These are phyloP conservation scores for Lordiphosa mommai DNA, from an alignment of 1,140 invertebrate species.

Conservation along the genomic window DNA sequence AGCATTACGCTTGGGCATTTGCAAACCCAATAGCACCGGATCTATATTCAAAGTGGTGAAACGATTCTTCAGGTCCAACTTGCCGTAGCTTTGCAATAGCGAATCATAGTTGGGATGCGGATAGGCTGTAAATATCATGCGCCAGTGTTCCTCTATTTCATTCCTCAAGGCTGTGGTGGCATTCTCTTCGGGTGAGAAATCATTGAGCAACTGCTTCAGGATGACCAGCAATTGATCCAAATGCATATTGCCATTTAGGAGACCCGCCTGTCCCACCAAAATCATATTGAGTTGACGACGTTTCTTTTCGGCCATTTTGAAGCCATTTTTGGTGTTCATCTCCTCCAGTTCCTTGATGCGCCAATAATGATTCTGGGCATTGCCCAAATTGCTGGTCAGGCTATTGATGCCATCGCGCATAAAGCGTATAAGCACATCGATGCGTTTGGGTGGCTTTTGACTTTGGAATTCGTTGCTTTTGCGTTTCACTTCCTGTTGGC, in stretches of 20 bases:
- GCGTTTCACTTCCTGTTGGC: constrained; percentile 53
- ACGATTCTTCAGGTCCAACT: constrained; percentile 54
- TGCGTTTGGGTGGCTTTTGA: constrained; percentile 58
- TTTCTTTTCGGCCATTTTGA: constrained; percentile 76
- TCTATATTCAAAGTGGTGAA: constrained; percentile 49
- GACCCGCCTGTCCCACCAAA: constrained; percentile 81
- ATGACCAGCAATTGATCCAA: constrained; percentile 79
- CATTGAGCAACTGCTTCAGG: constrained; percentile 78
- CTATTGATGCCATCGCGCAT: constrained; percentile 63
- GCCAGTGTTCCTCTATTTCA: constrained; percentile 81
- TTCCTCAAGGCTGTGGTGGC: constrained; percentile 76
- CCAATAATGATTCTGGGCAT: constrained; percentile 78
- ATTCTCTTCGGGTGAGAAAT: constrained; percentile 69
- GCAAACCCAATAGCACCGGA: constrained; percentile 52
- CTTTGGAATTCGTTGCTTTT: constrained; percentile 47
- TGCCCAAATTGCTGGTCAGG: constrained; percentile 62
- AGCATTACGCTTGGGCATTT: constrained; percentile 15
- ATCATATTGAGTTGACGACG: constrained; percentile 81
- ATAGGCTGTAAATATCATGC: constrained; percentile 79
- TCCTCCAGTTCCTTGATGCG: constrained; percentile 80
- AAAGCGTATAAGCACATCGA: constrained; percentile 54
- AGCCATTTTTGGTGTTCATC: constrained; percentile 80
- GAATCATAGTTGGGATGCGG: constrained; percentile 80
- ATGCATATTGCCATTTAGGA: constrained; percentile 80
- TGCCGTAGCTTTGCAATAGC: constrained; percentile 79